phyloP scores from a whole-genome alignment of 2,113 vertebrate species.

The Oncorhynchus masou region DNA sequence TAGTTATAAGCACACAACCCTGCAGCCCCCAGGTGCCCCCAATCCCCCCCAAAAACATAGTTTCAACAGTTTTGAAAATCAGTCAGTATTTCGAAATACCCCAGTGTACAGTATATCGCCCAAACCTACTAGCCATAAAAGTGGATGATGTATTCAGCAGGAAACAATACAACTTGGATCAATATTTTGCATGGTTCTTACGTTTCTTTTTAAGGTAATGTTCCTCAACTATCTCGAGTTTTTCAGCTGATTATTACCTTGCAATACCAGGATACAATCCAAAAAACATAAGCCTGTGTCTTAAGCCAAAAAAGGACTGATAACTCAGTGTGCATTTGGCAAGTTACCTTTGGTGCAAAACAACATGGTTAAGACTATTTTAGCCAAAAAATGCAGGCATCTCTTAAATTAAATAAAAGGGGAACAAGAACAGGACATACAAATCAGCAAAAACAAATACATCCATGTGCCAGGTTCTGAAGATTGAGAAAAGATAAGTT shows the following conservation, averaged over 20 bases:
- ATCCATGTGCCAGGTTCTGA: slow-evolving; percentile 38
- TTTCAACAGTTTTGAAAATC: too few relatives aligned
- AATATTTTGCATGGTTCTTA: not conserved
- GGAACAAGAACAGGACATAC: slow-evolving; percentile 3
- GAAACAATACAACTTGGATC: slow-evolving; percentile 33
- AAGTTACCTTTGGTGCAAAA: slow-evolving; percentile 47
- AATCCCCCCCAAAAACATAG: too few relatives aligned
- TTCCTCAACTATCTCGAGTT: not conserved
- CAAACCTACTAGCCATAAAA: slow-evolving; percentile 18
- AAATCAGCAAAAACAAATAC: slow-evolving; percentile 15
- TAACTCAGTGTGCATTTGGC: not conserved
- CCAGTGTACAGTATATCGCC: not conserved
- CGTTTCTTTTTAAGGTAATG: not conserved
- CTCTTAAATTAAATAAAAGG: slow-evolving; percentile 14
- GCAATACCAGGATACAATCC: not conserved
- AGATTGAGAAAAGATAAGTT: slow-evolving; percentile 28
- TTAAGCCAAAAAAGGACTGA: not conserved
- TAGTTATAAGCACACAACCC: too few relatives aligned
- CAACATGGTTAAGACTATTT: slow-evolving; percentile 1
- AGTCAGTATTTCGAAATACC: too few relatives aligned
- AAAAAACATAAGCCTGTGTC: not conserved
- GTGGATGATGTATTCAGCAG: not conserved
- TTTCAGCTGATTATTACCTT: not conserved
- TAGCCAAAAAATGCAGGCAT: slow-evolving; percentile 14
- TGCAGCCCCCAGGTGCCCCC: too few relatives aligned